Evolutionary conservation across 2,888 invertebrate species (phyloP), one percentile per base, ranked within the genome.

Genomic region (Sarcophaga carnaria): DNA sequence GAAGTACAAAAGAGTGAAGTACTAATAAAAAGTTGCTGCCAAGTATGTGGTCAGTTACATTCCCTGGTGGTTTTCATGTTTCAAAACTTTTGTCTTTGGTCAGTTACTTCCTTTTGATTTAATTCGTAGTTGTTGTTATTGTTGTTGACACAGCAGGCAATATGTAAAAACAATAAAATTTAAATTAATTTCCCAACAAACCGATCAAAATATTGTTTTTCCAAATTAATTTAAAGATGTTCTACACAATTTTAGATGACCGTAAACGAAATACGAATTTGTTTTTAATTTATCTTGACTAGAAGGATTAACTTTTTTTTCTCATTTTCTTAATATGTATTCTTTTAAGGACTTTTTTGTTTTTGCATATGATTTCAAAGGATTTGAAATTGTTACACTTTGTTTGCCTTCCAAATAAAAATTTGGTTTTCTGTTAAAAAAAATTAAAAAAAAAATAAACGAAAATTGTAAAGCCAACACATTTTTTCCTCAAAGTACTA

Each of bases 41-140:
- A 86, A 87, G 83, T 87, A 87, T 87, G 84, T 87, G 81, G 84
- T 87, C 81, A 87, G 79, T 84, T 84, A 84, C 81, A 79, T 82
- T 82, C 87, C 71, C 84, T 59, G 79, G 79, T 87, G 84, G 66
- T 69, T 82, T 79, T 67, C 49, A 25, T 6, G 17, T 14, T 54
- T 54, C 54, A 54, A 54, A 54, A 54, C 54, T n/a, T 86, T 79
- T 84, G 84, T 79, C 71, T 87, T 87, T 87, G 84, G 87, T 84
- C 87, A 87, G 78, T 87, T 87, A 87, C 81, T 87, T 87, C 87
- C 84, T 87, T 84, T 72, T 47, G 83, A 5, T 72, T 67, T 22
- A 10, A 37, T 37, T 37, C 37, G 2, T 10, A 37, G 37, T 37
- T 37, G 25, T 71, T 79, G 60, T 72, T 22, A 72, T 49, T n/a